A percentile compares a stretch with the other conserved stretches of the same genome.
Conservation (phyloP, 2,113 vertebrate species). For the Poeciliopsis prolifica region DNA sequence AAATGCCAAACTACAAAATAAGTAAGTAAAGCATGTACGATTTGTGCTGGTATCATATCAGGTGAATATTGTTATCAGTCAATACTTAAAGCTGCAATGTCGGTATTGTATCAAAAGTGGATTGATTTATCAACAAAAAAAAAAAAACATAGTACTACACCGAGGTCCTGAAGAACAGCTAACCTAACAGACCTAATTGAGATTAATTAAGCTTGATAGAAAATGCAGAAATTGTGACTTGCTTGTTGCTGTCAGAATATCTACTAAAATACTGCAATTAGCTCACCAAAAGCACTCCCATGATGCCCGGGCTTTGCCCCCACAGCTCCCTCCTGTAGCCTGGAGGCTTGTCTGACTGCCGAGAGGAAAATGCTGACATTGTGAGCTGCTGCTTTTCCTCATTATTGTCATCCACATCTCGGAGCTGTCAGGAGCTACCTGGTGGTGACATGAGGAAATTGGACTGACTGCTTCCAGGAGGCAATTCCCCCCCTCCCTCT, state of each 20-base stretch:
- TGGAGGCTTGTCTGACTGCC: constrained; percentile 83
- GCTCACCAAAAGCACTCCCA: constrained; percentile 84
- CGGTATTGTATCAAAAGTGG: too few relatives aligned
- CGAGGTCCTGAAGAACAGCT: constrained; percentile 3
- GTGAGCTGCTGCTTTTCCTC: constrained; percentile 78
- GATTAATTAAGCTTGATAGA: background rate
- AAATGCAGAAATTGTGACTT: constrained; percentile 44
- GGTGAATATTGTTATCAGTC: too few relatives aligned
- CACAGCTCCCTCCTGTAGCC: constrained; percentile 69
- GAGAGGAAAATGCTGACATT: constrained; percentile 85
- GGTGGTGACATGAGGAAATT: constrained; percentile 87
- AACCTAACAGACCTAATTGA: background rate
- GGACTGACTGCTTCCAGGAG: constrained; percentile 68
- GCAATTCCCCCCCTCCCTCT: constrained; percentile 27
- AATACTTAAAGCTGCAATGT: too few relatives aligned
- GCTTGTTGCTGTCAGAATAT: constrained; percentile 77
- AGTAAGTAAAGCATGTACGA: too few relatives aligned
- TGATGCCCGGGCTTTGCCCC: constrained; percentile 44
- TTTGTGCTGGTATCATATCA: too few relatives aligned
- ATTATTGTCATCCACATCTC: constrained; percentile 86
- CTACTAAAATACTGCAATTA: constrained; percentile 82
- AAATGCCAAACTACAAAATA: too few relatives aligned
- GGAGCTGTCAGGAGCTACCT: constrained; percentile 84
- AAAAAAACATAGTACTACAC: background rate
- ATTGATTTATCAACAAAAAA: background rate